phyloP scores from a whole-genome alignment of 2,797 vertebrate genomes.

The Arctocebus calabarensis region DNA sequence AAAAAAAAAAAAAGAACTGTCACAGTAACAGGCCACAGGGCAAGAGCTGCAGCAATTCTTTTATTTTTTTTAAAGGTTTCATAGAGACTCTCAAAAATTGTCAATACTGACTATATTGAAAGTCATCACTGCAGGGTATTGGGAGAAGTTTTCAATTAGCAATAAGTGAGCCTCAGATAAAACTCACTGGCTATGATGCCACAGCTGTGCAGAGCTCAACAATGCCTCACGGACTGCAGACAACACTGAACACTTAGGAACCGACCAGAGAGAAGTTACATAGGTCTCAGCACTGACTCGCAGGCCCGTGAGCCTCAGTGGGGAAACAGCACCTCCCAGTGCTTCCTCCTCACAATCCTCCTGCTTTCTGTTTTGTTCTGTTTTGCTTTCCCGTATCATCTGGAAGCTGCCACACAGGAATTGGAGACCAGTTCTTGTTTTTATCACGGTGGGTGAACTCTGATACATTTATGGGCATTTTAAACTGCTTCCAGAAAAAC shows the following conservation, averaged over 20 bases:
- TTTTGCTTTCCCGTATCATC: background rate
- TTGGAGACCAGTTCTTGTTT: background rate
- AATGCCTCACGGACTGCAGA: background rate
- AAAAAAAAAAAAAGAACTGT: conserved; percentile 17
- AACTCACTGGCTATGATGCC: background rate
- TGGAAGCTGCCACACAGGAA: no score
- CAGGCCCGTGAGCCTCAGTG: background rate
- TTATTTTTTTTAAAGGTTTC: background rate
- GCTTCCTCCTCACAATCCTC: background rate
- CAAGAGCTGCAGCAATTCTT: background rate
- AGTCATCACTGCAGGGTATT: background rate
- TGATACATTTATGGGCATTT: background rate
- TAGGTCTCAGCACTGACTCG: rapidly evolving
- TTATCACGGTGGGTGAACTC: background rate
- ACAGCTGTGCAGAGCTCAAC: background rate
- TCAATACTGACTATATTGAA: background rate
- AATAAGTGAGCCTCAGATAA: background rate
- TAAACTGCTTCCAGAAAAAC: background rate
- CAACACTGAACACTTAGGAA: background rate
- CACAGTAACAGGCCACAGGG: background rate
- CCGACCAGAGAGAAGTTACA: background rate
- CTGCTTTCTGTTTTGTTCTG: background rate
- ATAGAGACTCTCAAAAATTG: background rate
- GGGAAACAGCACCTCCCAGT: conserved; percentile 50
- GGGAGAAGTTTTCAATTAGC: background rate